Conservation (phyloP, 2,888 invertebrate species). For the Salticus scenicus region DNA sequence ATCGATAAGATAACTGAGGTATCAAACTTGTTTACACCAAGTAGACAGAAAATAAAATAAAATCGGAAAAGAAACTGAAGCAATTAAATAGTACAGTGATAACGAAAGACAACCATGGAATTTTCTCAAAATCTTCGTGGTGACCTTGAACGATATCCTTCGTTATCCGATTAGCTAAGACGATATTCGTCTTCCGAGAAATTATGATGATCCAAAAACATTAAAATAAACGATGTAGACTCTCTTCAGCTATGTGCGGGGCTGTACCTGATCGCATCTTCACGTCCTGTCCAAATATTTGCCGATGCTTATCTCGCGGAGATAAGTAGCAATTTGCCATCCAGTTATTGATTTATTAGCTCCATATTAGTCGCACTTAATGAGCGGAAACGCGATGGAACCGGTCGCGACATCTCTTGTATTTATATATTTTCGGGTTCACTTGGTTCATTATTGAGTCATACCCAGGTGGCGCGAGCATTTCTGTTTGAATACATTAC, state of each 20-base stretch:
- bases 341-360: conserved; percentile 56
- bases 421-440: conserved; percentile 21
- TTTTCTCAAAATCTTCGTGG: too few species aligned
- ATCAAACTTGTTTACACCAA: too few species aligned
- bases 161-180: background rate
- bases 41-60: too few species aligned
- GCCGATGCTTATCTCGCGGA: conserved; percentile 40
- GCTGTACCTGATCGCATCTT: background rate
- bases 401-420: background rate
- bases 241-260: too few species aligned
- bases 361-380: conserved; percentile 49
- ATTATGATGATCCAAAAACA: background rate
- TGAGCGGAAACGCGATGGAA: conserved; percentile 36
- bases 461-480: background rate
- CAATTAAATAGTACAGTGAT: too few species aligned
- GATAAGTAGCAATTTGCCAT: conserved; percentile 45
- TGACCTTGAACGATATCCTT: background rate
- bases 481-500: conserved; percentile 11
- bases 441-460: background rate
- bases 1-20: too few species aligned
- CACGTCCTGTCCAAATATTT: conserved; percentile 39
- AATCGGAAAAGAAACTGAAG: too few species aligned
- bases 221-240: too few species aligned
- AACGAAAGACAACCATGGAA: too few species aligned
- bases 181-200: background rate